phyloP scores from a whole-genome alignment of 2,113 vertebrate genomes.

The Myotis yumanensis region DNA sequence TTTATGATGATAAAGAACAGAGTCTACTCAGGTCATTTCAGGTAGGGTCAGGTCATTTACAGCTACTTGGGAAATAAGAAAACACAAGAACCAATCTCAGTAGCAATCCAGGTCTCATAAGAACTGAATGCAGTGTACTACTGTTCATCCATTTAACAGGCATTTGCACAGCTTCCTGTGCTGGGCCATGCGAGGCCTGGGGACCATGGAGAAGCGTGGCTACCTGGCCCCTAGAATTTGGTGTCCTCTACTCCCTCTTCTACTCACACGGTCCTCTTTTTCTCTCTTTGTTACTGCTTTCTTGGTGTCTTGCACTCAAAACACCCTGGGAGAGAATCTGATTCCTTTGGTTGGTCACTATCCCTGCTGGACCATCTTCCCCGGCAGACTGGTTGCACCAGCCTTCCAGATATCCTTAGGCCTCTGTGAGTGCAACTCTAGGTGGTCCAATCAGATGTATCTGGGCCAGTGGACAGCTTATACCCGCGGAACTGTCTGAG shows the following conservation, averaged over 20 bases:
- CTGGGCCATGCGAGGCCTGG: not conserved
- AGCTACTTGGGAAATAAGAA: not conserved
- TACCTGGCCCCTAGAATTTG: not conserved
- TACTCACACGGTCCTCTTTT: not conserved
- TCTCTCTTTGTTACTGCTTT: not conserved
- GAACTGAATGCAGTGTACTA: not conserved
- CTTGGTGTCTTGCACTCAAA: not conserved
- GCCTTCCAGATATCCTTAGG: not conserved
- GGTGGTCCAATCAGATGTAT: not conserved
- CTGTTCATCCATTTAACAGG: not conserved
- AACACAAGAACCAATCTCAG: not conserved
- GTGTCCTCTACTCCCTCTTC: not conserved
- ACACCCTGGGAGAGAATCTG: not conserved
- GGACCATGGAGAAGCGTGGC: not conserved
- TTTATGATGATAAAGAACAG: not conserved
- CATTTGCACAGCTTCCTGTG: not conserved
- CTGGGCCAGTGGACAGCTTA: not conserved
- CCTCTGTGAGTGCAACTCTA: not conserved
- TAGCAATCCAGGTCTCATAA: not conserved
- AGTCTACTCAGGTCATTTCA: not conserved
- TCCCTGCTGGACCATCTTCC: not conserved
- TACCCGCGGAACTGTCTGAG: not conserved
- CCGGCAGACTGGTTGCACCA: fast-evolving
- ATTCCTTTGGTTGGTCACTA: not conserved
- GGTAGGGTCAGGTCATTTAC: not conserved